These are phyloP conservation scores for Henricia sp. DNA, from an alignment of 53 echinoderm and acorn worm species.

Conservation along the genomic window DNA sequence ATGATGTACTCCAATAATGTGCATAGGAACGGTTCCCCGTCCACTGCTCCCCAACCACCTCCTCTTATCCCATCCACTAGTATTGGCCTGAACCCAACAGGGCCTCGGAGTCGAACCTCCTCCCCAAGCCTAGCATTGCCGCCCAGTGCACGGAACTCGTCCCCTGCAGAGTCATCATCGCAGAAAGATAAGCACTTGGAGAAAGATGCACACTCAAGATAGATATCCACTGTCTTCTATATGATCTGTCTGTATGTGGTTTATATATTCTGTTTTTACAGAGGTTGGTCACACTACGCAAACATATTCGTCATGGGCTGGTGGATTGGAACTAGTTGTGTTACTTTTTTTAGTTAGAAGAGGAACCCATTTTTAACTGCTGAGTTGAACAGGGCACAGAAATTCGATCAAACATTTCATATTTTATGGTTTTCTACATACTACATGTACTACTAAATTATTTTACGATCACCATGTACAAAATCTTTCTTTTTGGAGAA, in stretches of 20 bases:
- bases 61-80: conserved; percentile 85
- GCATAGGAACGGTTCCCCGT: conserved; percentile 91
- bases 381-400: no score
- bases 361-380: neutral
- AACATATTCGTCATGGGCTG: no score
- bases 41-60: conserved; percentile 84
- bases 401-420: no score
- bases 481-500: no score
- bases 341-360: neutral
- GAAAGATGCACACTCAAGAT: conserved; percentile 87
- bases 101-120: conserved; percentile 58
- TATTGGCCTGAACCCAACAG: conserved; percentile 47
- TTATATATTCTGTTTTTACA: neutral
- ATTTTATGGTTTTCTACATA: no score
- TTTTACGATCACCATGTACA: no score
- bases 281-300: no score
- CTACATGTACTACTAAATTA: no score
- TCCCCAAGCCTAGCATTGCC: conserved; percentile 70
- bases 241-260: neutral
- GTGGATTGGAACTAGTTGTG: no score
- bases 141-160: conserved; percentile 78
- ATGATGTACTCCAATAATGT: conserved; percentile 76
- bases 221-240: conserved; percentile 3
- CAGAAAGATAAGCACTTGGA: conserved; percentile 79
- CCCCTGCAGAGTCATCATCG: conserved; percentile 66